Evolutionary conservation across 2,888 invertebrate genomes (phyloP).

Genomic region (Hanleya hanleyi): DNA sequence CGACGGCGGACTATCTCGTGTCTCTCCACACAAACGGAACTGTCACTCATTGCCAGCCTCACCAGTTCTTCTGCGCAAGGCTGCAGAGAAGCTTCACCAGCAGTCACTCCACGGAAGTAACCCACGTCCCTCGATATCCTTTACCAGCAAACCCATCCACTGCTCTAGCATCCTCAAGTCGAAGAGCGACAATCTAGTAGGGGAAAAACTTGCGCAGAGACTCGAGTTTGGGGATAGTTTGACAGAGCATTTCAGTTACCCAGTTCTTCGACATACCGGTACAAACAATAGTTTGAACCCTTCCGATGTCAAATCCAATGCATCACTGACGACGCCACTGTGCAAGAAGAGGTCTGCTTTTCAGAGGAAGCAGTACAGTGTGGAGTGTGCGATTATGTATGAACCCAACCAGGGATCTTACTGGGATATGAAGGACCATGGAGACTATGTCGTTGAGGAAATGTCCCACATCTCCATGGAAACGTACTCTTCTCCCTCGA

Average conservation of each 20-base stretch:
- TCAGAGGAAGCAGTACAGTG: slow-evolving; percentile 5
- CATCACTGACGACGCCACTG: too few species aligned
- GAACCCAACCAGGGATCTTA: neutral
- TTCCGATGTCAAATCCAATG: too few species aligned
- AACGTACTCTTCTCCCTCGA: slow-evolving; percentile 36
- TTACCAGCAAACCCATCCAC: slow-evolving; percentile 6
- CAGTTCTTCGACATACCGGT: too few species aligned
- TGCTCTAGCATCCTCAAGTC: slow-evolving; percentile 7
- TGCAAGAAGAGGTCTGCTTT: neutral
- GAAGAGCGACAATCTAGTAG: slow-evolving; percentile 1
- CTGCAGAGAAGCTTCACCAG: slow-evolving; percentile 61
- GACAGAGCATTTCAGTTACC: too few species aligned
- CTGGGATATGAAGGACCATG: neutral
- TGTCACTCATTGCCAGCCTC: slow-evolving; percentile 70
- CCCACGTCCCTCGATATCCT: neutral
- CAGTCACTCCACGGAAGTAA: slow-evolving; percentile 62
- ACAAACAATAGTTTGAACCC: too few species aligned
- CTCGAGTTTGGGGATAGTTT: neutral
- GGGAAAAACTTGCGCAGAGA: neutral
- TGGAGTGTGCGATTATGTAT: slow-evolving; percentile 1
- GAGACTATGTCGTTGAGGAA: slow-evolving; percentile 2
- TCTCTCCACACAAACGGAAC: slow-evolving; percentile 35
- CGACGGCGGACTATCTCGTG: neutral
- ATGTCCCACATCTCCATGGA: slow-evolving; percentile 44
- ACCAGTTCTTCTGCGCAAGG: slow-evolving; percentile 59